These are phyloP conservation scores for Mesitornis unicolor DNA, from an alignment of 2,113 vertebrate genomes.

Conservation along the genomic window DNA sequence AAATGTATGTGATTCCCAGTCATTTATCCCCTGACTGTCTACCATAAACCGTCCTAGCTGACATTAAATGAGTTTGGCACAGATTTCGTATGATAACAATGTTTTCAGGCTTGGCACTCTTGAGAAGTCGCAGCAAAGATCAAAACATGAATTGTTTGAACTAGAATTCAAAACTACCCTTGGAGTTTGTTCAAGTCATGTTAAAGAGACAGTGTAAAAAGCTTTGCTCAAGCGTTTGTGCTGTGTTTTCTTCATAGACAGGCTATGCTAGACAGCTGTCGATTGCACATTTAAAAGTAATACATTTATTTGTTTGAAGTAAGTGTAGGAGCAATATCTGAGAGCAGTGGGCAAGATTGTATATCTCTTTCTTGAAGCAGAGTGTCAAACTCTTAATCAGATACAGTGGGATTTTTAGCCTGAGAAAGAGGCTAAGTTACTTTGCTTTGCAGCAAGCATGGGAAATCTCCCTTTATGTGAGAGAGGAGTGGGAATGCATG, in stretches of 20 bases:
- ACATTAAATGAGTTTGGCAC: background rate
- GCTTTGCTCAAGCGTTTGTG: background rate
- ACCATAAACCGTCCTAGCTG: background rate
- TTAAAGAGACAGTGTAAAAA: background rate
- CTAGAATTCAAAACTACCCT: background rate
- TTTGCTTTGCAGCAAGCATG: background rate
- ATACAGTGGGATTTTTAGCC: background rate
- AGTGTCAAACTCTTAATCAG: background rate
- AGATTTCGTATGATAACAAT: background rate
- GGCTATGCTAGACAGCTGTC: background rate
- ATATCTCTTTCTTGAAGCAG: background rate
- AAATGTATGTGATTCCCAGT: background rate
- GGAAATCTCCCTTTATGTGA: background rate
- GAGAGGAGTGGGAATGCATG: background rate
- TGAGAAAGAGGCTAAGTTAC: background rate
- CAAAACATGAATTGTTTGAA: background rate
- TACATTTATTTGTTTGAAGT: background rate
- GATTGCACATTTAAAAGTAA: background rate
- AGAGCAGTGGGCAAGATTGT: background rate
- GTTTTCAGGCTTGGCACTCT: background rate
- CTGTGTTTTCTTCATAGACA: background rate
- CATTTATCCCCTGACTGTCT: background rate
- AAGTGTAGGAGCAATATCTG: background rate
- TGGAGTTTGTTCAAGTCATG: background rate
- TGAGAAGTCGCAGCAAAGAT: background rate